These are phyloP conservation scores for Aphrocallistes beatrix DNA, from an alignment of 37 sponge, comb jelly and placozoan genomes.

Conservation along the genomic window DNA sequence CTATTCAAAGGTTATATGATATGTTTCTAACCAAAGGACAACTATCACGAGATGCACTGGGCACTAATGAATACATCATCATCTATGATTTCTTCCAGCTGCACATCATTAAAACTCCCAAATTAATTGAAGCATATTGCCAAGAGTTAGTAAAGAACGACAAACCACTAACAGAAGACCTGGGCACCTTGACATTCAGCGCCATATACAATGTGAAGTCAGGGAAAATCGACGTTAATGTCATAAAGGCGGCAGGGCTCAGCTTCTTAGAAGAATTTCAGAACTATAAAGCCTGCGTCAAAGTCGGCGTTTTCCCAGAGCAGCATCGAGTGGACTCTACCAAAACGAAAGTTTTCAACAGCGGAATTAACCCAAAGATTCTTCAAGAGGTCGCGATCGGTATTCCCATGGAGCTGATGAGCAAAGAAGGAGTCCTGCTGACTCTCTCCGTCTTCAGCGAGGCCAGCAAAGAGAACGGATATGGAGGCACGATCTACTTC, in stretches of 20 bases:
- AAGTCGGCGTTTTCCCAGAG: neutral
- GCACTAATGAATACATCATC: neutral
- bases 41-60: neutral
- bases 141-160: neutral
- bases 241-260: neutral
- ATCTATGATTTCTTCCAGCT: neutral
- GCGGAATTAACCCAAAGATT: neutral
- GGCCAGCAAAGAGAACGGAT: neutral
- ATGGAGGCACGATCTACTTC: neutral
- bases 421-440: neutral
- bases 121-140: neutral
- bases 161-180: neutral
- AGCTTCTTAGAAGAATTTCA: neutral
- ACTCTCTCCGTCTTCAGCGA: neutral
- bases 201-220: neutral
- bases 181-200: neutral
- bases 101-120: neutral
- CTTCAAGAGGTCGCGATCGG: neutral
- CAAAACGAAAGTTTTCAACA: neutral
- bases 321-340: neutral
- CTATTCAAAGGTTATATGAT: neutral
- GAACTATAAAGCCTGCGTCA: neutral
- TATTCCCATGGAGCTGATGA: neutral
- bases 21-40: neutral
- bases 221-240: neutral